Evolutionary conservation across 2,888 invertebrate genomes (phyloP).

Genomic region (Trileptium ribeirensis): DNA sequence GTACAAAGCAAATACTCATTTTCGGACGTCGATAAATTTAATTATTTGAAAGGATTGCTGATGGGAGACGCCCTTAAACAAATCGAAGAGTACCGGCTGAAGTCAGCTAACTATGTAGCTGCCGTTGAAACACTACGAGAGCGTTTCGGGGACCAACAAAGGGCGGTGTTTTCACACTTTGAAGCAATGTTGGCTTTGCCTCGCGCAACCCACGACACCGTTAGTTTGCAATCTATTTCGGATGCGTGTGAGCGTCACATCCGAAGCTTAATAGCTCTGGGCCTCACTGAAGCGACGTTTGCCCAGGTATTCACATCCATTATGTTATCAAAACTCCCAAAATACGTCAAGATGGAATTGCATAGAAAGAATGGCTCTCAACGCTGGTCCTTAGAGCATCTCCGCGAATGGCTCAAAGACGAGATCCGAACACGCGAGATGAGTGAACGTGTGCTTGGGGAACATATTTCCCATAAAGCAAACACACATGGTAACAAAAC

Average conservation of each 20-base stretch:
- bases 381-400: neutral
- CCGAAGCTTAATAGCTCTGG: neutral
- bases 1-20: neutral
- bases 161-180: neutral
- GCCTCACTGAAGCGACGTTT: neutral
- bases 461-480: neutral
- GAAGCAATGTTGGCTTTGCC: neutral
- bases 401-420: neutral
- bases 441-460: neutral
- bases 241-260: constrained; percentile 6
- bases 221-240: neutral
- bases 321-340: neutral
- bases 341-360: neutral
- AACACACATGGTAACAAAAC: neutral
- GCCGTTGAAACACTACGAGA: neutral
- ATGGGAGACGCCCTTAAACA: neutral
- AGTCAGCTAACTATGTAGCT: neutral
- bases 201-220: neutral
- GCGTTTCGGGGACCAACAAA: constrained; percentile 2
- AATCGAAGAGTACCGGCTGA: neutral
- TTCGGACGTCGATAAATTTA: neutral
- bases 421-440: neutral
- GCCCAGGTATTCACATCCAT: neutral
- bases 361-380: neutral
- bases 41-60: neutral